phyloP scores from a whole-genome alignment of 2,888 invertebrate genomes.

The Chouioia cunea region DNA sequence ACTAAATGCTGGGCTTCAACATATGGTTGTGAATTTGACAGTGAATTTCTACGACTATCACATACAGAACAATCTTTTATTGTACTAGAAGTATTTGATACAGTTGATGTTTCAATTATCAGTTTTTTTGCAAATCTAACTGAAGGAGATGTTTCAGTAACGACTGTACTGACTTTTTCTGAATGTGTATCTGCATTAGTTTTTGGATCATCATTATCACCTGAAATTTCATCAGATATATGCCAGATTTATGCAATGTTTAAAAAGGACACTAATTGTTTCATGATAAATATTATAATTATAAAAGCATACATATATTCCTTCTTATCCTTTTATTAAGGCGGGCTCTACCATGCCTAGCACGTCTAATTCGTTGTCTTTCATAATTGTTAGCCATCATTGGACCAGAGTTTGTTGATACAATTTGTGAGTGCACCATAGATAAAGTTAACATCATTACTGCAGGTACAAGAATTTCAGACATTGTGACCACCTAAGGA shows the following conservation, averaged over 20 bases:
- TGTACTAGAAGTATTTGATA: conserved; percentile 40
- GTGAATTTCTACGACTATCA: conserved; percentile 24
- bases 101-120: conserved; percentile 55
- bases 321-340: conserved; percentile 60
- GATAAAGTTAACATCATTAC: conserved; percentile 81
- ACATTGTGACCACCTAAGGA: conserved; percentile 73
- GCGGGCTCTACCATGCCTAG: conserved; percentile 60
- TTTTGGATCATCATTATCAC: conserved; percentile 57
- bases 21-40: conserved; percentile 32
- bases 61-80: conserved; percentile 22
- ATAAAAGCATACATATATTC: conserved; percentile 55
- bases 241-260: conserved; percentile 19
- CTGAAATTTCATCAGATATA: conserved; percentile 45
- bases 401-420: conserved; percentile 74
- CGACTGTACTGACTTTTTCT: conserved; percentile 53
- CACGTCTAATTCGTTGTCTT: conserved; percentile 56
- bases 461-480: conserved; percentile 80
- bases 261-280: conserved; percentile 13
- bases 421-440: conserved; percentile 85
- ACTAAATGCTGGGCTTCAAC: conserved; percentile 39
- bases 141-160: conserved; percentile 57
- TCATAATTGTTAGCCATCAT: conserved; percentile 52
- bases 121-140: conserved; percentile 65
- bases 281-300: neutral
- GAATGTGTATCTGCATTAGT: conserved; percentile 55